Evolutionary conservation across 2,888 invertebrate genomes (phyloP).

Genomic region (Anarsia innoxiella): DNA sequence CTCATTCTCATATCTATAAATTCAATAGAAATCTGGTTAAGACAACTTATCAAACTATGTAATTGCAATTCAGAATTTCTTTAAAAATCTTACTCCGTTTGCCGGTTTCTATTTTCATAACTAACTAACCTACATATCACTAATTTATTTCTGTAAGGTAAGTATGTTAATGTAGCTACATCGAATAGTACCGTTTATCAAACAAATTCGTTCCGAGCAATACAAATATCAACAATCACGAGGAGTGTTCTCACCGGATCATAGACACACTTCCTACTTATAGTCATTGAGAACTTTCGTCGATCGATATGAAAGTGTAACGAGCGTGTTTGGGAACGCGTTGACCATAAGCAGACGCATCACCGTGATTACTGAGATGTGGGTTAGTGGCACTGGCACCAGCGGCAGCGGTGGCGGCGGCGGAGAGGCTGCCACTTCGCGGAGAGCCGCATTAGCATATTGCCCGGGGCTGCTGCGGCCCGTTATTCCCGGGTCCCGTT

Average conservation of each 20-base stretch:
- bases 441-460: constrained; percentile 60
- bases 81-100: no score
- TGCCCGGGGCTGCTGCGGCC: constrained; percentile 58
- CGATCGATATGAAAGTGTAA: constrained; percentile 68
- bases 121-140: no score
- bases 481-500: constrained; percentile 62
- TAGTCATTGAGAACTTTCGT: constrained; percentile 54
- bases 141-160: constrained; percentile 1
- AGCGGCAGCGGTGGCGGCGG: constrained; percentile 14
- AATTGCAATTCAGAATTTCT: constrained; percentile 6
- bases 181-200: constrained; percentile 8
- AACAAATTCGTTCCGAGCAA: constrained; percentile 14
- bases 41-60: no score
- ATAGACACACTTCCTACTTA: constrained; percentile 29
- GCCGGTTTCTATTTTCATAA: no score
- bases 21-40: no score
- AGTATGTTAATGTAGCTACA: constrained; percentile 5
- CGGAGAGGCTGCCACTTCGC: constrained; percentile 36
- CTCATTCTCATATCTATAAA: no score
- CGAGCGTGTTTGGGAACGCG: constrained; percentile 59
- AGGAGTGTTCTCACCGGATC: constrained; percentile 10
- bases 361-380: constrained; percentile 57
- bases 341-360: constrained; percentile 62
- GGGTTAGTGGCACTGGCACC: constrained; percentile 61
- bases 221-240: constrained; percentile 14